A percentile compares a stretch with the other conserved stretches of the same genome.
Conservation (phyloP, 2,888 invertebrate genomes). For the Drosophila mayaguana region DNA sequence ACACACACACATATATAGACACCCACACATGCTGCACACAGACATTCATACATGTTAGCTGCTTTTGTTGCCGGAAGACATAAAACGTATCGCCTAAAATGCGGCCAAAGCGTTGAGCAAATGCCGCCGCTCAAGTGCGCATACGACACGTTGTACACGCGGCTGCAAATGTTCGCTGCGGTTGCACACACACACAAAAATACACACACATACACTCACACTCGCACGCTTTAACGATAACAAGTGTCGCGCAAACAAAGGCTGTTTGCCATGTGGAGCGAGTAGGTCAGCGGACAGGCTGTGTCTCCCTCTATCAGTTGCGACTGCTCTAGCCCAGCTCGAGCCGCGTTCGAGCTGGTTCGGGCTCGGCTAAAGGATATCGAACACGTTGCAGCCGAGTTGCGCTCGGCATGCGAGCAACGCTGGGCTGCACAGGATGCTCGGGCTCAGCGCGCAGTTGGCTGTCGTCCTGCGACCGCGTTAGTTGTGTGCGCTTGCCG, state of each 20-base stretch:
- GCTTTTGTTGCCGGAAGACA: conserved; percentile 57
- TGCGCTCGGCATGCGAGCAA: conserved; percentile 15
- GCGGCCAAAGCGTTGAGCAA: conserved; percentile 56
- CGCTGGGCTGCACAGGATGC: conserved; percentile 37
- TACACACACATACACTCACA: conserved; percentile 24
- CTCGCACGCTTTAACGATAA: conserved; percentile 51
- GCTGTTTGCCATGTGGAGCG: conserved; percentile 14
- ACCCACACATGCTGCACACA: neutral
- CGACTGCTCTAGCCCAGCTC: neutral
- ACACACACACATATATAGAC: neutral
- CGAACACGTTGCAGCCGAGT: conserved; percentile 54
- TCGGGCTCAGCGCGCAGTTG: conserved; percentile 71
- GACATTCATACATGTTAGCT: conserved; percentile 18
- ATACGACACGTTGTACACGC: conserved; percentile 73
- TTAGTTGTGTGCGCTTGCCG: conserved; percentile 73
- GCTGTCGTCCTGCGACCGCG: conserved; percentile 78
- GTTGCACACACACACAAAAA: conserved; percentile 35
- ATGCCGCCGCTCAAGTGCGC: conserved; percentile 70
- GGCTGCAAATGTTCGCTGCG: conserved; percentile 42
- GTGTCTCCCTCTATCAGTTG: neutral
- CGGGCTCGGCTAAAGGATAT: conserved; percentile 25
- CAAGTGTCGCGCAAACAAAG: conserved; percentile 72
- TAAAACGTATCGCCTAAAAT: conserved; percentile 62
- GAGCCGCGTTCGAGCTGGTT: conserved; percentile 28
- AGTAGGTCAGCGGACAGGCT: neutral